Conservation (phyloP, 2,797 vertebrate genomes). For the Psittacula echo region DNA sequence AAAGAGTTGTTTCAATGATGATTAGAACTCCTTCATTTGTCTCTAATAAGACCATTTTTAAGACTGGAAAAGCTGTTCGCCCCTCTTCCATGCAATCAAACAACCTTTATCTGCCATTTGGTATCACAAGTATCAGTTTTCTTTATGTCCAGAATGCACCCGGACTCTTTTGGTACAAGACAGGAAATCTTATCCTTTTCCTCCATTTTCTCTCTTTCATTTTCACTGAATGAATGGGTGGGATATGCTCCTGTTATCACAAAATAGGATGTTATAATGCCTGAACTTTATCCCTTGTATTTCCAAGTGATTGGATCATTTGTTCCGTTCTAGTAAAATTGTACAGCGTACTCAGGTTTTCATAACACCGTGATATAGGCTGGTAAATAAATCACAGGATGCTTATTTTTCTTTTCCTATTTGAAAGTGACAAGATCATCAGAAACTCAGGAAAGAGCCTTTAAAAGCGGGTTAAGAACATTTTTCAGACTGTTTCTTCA, state of each 20-base stretch:
- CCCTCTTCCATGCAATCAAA: conserved; percentile 19
- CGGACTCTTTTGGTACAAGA: not conserved
- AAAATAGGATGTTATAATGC: not conserved
- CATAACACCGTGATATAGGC: not conserved
- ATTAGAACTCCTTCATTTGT: conserved; percentile 22
- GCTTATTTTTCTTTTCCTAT: not conserved
- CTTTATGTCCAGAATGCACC: not conserved
- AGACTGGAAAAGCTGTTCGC: conserved; percentile 30
- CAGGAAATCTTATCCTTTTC: not conserved
- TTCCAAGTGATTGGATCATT: not conserved
- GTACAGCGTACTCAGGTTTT: not conserved
- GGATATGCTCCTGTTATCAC: not conserved
- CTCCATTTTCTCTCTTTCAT: conserved; percentile 5
- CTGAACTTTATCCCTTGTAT: not conserved
- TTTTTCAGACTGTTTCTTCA: not conserved
- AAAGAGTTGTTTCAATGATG: conserved; percentile 38
- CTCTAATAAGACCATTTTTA: not conserved
- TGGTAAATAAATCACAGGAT: conserved; percentile 17
- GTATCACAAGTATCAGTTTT: not conserved
- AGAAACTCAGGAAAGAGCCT: not conserved
- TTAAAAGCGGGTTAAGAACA: not conserved
- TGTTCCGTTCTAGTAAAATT: not conserved
- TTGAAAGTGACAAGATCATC: not conserved
- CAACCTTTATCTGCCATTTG: conserved; percentile 16
- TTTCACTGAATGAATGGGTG: not conserved